These are phyloP conservation scores for Actenoides hombroni DNA, from an alignment of 2,113 vertebrate genomes.

Conservation along the genomic window DNA sequence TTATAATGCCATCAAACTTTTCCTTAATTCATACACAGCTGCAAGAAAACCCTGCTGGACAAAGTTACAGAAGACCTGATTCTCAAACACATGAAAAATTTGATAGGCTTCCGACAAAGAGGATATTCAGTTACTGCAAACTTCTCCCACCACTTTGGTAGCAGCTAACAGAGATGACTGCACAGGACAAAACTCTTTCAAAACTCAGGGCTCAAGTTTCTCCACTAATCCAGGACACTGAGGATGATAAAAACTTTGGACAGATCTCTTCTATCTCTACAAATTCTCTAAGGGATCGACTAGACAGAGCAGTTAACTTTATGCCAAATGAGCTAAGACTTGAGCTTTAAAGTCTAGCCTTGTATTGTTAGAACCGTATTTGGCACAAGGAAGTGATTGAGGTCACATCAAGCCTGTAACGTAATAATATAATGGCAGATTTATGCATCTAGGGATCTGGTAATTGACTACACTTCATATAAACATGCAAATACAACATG, in stretches of 20 bases:
- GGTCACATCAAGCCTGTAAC: not conserved
- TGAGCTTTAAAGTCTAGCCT: not conserved
- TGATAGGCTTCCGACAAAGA: not conserved
- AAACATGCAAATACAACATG: not conserved
- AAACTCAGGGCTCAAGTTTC: not conserved
- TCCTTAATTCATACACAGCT: not conserved
- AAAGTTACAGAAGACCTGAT: not conserved
- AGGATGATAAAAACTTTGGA: not conserved
- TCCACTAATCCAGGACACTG: not conserved
- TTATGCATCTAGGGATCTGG: not conserved
- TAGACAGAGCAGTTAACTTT: not conserved
- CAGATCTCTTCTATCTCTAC: not conserved
- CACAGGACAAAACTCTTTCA: not conserved
- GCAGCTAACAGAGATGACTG: not conserved
- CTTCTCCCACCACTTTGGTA: not conserved
- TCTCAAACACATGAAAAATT: not conserved
- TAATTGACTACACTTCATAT: not conserved
- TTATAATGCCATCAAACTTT: not conserved
- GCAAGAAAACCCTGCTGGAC: not conserved
- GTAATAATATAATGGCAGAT: not conserved
- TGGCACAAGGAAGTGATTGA: not conserved
- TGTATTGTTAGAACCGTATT: not conserved
- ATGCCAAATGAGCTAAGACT: not conserved
- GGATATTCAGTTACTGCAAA: not conserved
- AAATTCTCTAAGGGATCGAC: not conserved